Base-by-base conservation (phyloP, 2,888 invertebrate genomes). In the Lasioglossum marginatum region DNA sequence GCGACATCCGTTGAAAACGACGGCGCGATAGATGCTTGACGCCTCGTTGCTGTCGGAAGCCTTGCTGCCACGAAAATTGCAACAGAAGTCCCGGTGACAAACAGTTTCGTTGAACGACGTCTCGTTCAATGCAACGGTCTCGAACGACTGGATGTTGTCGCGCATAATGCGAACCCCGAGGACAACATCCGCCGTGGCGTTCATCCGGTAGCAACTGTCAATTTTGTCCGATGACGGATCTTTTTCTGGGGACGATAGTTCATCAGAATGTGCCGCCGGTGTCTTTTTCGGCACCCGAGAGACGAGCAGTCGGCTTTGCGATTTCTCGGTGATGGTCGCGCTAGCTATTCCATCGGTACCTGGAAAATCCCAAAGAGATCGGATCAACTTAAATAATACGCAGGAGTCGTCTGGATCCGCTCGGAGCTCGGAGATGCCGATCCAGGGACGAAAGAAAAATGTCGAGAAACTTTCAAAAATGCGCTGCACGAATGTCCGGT, bases 311-410 rank as follows among this genome's bases (percentile, higher is more conserved):
- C 91, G 79, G n/a, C 86, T 82, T 12, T 34, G 23, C 10, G 79
- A 45, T 0, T 52, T 14, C 0, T 0, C 3, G 14, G 92, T 85
- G 73, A 93, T 89, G 23, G 86, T 81, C 1, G 87, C 91, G 4
- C 80, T 86, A 1, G 82, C 90, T 5, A 92, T 86, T n/a, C 95
- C 95, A 19, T 89, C 82, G 5, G 91, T 85, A 8, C 95, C 95
- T 85, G 92, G 87, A 82, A 85, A 70, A 48, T 23, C 12, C 2
- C 16, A n/a, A 14, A 40, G 0, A 12, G 37, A 37, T 34, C 10
- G 37, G 10, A 23, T 57, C 57, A n/a, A 12, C 12, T 57, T n/a
- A n/a, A 57, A 57, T 4, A 14, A 12, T 27, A n/a, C 57, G n/a
- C 57, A 4, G 4, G 0, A 57, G n/a, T n/a, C n/a, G n/a, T 52